phyloP scores from a whole-genome alignment of 2,888 invertebrate species.

The Drosophila antonietae region DNA sequence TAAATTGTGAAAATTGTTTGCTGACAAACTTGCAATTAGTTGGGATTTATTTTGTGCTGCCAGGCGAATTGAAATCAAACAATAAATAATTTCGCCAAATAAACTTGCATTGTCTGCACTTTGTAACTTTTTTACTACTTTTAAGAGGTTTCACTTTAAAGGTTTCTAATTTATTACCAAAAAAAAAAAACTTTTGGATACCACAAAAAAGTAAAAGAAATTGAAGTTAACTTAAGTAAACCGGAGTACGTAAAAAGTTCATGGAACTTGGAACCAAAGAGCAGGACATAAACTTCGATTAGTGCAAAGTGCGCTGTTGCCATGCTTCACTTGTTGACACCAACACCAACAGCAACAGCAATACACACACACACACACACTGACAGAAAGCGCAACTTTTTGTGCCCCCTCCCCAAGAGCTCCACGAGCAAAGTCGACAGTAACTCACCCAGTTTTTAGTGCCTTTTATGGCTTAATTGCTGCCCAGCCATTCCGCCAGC shows the following conservation, averaged over 20 bases:
- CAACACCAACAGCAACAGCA: background rate
- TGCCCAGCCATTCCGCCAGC: slow-evolving; percentile 38
- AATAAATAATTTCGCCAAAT: slow-evolving; percentile 33
- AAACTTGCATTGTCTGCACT: slow-evolving; percentile 32
- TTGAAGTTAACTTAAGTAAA: slow-evolving; percentile 21
- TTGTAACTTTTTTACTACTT: slow-evolving; percentile 19
- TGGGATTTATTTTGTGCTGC: background rate
- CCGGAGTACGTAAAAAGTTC: slow-evolving; percentile 47
- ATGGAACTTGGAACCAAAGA: slow-evolving; percentile 44
- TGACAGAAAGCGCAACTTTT: slow-evolving; percentile 38
- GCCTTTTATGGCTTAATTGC: slow-evolving; percentile 60
- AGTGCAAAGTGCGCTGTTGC: slow-evolving; percentile 59
- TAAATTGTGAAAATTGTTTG: background rate
- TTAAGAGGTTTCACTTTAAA: slow-evolving; percentile 37
- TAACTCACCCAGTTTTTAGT: slow-evolving; percentile 34
- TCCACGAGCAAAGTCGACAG: slow-evolving; percentile 4
- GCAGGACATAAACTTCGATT: slow-evolving; percentile 69
- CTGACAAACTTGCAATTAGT: slow-evolving; percentile 2
- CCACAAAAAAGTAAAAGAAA: background rate
- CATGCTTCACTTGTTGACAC: slow-evolving; percentile 56
- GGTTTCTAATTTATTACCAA: slow-evolving; percentile 50
- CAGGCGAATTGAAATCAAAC: slow-evolving; percentile 11
- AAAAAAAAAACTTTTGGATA: slow-evolving; percentile 26
- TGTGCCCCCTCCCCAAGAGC: background rate
- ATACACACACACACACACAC: slow-evolving; percentile 13